A percentile compares a stretch with the other conserved stretches of the same genome.
These are phyloP conservation scores for Neoitamus cyanurus DNA, from an alignment of 2,888 invertebrate species.

Conservation along the genomic window DNA sequence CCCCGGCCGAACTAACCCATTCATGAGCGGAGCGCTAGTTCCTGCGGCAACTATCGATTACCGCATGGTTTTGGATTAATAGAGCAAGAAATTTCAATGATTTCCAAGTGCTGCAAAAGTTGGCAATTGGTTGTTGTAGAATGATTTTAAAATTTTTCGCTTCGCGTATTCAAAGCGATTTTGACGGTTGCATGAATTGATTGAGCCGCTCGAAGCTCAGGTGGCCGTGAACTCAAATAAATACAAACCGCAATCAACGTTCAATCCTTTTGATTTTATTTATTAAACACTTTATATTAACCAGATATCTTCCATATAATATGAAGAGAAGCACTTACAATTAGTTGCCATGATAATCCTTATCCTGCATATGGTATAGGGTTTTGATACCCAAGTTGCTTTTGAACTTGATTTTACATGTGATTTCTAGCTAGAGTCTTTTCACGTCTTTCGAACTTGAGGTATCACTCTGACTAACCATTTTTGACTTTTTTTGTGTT, in stretches of 20 bases:
- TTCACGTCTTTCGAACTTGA: no score
- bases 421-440: no score
- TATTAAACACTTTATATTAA: not conserved
- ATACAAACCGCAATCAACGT: not conserved
- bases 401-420: no score
- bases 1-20: not conserved
- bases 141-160: not conserved
- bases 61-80: constrained; percentile 13
- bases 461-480: no score
- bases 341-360: no score
- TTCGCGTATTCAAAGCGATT: not conserved
- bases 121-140: not conserved
- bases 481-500: no score
- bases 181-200: not conserved
- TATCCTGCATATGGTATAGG: no score
- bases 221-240: not conserved
- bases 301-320: not conserved
- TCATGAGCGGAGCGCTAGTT: not conserved
- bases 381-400: no score
- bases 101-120: not conserved
- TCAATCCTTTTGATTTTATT: not conserved
- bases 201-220: not conserved
- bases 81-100: constrained; percentile 17
- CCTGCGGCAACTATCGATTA: not conserved
- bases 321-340: not conserved